A percentile compares a stretch with the other conserved stretches of the same genome.
phyloP scores from a whole-genome alignment of 2,113 vertebrate genomes.

The Todiramphus saurophagus region DNA sequence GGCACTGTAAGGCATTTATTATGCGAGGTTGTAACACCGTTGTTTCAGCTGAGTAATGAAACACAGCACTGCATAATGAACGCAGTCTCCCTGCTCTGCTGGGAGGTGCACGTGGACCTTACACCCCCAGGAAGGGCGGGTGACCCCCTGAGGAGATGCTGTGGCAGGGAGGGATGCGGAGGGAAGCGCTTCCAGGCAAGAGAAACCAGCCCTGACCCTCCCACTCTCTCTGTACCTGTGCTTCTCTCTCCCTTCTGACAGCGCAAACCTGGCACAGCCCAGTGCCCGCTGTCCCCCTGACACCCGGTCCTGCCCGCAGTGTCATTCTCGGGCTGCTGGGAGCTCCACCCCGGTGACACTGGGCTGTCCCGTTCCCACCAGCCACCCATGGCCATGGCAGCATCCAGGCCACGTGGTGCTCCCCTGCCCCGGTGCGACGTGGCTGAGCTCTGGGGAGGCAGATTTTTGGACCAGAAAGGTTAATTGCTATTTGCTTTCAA shows the following conservation, averaged over 20 bases:
- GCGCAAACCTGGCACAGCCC: neutral
- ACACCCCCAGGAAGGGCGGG: neutral
- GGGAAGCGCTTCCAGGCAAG: neutral
- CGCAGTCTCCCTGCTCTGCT: neutral
- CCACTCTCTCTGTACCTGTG: too few species aligned
- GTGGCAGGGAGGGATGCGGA: neutral
- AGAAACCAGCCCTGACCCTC: neutral
- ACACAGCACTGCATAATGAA: neutral
- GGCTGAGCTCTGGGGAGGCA: neutral
- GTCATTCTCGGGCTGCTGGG: neutral
- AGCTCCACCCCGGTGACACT: neutral
- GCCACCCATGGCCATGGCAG: rapidly evolving
- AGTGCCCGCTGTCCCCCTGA: neutral
- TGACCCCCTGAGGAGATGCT: neutral
- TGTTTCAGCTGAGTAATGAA: neutral
- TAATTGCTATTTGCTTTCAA: slow-evolving; percentile 17
- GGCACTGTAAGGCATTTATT: neutral
- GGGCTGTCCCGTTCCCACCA: neutral
- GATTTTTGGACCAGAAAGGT: neutral
- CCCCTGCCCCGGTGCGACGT: rapidly evolving
- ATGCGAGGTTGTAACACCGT: neutral
- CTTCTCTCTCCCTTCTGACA: neutral
- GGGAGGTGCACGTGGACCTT: neutral
- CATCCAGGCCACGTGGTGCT: neutral
- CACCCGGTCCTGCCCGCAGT: rapidly evolving